These are phyloP conservation scores for Lerema accius DNA, from an alignment of 1,140 invertebrate species.

Conservation along the genomic window DNA sequence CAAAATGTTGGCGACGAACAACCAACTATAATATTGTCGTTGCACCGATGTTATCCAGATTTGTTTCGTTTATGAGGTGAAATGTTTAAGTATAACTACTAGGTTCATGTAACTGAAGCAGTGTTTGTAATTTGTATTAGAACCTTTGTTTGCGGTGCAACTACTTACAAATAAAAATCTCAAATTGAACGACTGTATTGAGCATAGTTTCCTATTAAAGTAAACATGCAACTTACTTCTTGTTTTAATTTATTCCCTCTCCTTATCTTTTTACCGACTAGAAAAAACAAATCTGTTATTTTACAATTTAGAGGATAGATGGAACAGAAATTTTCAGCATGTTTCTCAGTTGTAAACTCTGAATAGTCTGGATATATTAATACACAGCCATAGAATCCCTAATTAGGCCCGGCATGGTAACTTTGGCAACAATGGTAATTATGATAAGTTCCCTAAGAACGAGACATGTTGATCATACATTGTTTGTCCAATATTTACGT, in stretches of 20 bases:
- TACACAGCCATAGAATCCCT: too few species aligned
- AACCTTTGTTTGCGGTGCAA: constrained; percentile 42
- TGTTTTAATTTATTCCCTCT: constrained; percentile 33
- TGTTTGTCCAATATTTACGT: too few species aligned
- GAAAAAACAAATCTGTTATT: too few species aligned
- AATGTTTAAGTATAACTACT: constrained; percentile 8
- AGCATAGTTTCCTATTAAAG: constrained; percentile 68
- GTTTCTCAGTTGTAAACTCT: too few species aligned
- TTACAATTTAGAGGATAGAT: too few species aligned
- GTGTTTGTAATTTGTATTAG: constrained; percentile 30
- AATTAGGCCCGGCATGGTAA: too few species aligned
- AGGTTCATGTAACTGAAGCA: neutral
- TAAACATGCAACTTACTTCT: constrained; percentile 49
- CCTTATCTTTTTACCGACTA: too few species aligned
- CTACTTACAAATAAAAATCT: constrained; percentile 50
- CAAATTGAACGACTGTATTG: constrained; percentile 56
- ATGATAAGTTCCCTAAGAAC: too few species aligned
- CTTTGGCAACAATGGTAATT: too few species aligned
- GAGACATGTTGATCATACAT: too few species aligned
- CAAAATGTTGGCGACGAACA: constrained; percentile 37
- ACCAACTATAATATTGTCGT: constrained; percentile 40
- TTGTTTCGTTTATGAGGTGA: constrained; percentile 18
- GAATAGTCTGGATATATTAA: too few species aligned
- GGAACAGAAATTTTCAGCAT: too few species aligned
- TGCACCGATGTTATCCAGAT: constrained; percentile 36